phyloP scores from a whole-genome alignment of 2,888 invertebrate genomes.

The Cryptocephalus moraei region DNA sequence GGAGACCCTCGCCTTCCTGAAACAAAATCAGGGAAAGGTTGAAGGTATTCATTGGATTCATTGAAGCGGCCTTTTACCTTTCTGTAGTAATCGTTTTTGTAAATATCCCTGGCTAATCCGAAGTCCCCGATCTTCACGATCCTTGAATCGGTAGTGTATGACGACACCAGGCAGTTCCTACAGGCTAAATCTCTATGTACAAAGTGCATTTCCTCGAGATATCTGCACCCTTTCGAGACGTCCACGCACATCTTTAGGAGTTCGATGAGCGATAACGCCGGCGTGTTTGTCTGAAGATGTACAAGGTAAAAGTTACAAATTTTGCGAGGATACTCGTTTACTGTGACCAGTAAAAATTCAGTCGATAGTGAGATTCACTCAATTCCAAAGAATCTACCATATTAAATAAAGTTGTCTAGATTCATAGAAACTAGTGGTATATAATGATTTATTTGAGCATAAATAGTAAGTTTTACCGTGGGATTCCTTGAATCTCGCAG shows the following conservation, averaged over 20 bases:
- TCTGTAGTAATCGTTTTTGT: slow-evolving; percentile 94
- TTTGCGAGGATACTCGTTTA: neutral
- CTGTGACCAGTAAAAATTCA: too few relatives aligned
- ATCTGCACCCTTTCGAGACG: slow-evolving; percentile 89
- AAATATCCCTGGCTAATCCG: slow-evolving; percentile 92
- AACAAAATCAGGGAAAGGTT: neutral
- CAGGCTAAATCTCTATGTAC: slow-evolving; percentile 95
- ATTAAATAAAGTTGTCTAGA: neutral
- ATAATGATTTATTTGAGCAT: too few relatives aligned
- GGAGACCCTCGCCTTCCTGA: slow-evolving; percentile 59
- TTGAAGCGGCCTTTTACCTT: slow-evolving; percentile 39
- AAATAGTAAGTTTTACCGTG: slow-evolving; percentile 44
- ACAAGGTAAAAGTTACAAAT: slow-evolving; percentile 5
- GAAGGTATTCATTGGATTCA: neutral
- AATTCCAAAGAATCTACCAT: too few relatives aligned
- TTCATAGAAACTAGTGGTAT: too few relatives aligned
- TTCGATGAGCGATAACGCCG: slow-evolving; percentile 68
- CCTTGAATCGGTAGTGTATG: slow-evolving; percentile 52
- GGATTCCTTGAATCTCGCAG: slow-evolving; percentile 70
- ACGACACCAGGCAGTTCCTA: slow-evolving; percentile 87
- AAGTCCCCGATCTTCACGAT: slow-evolving; percentile 97
- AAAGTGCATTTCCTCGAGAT: slow-evolving; percentile 94
- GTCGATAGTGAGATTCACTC: too few relatives aligned
- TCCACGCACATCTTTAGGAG: slow-evolving; percentile 89
- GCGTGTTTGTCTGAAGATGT: slow-evolving; percentile 45